phyloP scores from a whole-genome alignment of 2,113 vertebrate genomes.

The Onychostoma macrolepis region DNA sequence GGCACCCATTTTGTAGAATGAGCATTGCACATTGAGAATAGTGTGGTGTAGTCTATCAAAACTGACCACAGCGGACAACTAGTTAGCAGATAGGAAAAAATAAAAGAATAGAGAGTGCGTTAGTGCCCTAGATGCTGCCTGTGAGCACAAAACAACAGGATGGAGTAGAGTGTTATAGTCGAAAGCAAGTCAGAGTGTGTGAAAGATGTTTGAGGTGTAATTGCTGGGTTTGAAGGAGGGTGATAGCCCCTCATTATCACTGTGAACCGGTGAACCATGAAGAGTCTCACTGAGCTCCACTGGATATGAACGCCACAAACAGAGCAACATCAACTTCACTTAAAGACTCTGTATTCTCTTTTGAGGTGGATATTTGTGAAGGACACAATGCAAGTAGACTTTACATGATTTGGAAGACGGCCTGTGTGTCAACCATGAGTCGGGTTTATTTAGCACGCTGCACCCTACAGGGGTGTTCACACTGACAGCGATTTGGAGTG shows the following conservation, averaged over 20 bases:
- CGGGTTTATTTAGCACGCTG: background rate
- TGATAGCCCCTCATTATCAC: constrained; percentile 57
- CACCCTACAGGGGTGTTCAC: background rate
- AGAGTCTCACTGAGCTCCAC: background rate
- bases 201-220: constrained; percentile 43
- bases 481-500: background rate
- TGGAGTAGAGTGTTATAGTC: background rate
- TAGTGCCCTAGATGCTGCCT: background rate
- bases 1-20: background rate
- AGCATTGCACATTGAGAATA: background rate
- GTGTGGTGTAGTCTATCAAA: background rate
- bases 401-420: background rate
- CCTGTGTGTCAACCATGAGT: background rate
- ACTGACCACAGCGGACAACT: background rate
- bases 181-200: background rate
- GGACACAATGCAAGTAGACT: background rate
- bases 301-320: background rate
- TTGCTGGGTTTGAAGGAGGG: constrained; percentile 61
- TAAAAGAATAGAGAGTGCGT: background rate
- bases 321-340: background rate
- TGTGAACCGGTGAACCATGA: constrained; percentile 12
- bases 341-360: too few relatives aligned
- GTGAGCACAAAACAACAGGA: background rate
- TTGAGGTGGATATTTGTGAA: too few relatives aligned
- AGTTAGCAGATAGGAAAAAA: background rate